Conservation (phyloP, 2,113 vertebrate genomes). For the Psilopsiagon aurifrons region DNA sequence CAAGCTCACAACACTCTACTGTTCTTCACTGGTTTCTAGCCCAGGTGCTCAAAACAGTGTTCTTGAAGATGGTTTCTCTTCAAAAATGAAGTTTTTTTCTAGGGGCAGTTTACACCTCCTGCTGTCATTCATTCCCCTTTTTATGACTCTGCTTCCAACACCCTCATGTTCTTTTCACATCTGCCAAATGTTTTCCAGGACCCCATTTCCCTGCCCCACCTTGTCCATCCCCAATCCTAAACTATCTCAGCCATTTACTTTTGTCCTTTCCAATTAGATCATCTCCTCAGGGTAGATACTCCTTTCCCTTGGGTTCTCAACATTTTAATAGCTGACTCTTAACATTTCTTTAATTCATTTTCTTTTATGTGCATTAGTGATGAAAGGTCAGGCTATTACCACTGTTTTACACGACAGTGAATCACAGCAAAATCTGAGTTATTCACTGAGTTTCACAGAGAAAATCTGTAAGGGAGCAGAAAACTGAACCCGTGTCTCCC, state of each 20-base stretch:
- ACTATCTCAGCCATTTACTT: constrained; percentile 13
- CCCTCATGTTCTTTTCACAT: not conserved
- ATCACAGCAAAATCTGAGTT: not conserved
- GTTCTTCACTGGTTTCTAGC: not conserved
- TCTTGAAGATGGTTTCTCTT: not conserved
- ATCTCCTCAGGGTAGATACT: not conserved
- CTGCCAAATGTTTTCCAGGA: not conserved
- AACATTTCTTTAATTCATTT: constrained; percentile 10
- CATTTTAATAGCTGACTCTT: not conserved
- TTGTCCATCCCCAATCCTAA: not conserved
- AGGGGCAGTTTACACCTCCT: not conserved
- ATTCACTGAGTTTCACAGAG: not conserved
- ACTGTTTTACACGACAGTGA: not conserved
- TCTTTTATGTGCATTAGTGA: not conserved
- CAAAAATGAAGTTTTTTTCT: not conserved
- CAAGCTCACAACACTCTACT: not conserved
- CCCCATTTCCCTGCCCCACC: not conserved
- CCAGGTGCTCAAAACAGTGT: not conserved
- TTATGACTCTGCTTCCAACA: not conserved
- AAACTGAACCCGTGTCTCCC: not conserved
- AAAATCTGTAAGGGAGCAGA: not conserved
- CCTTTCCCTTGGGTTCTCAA: not conserved
- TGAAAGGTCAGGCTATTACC: not conserved
- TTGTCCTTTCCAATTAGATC: not conserved
- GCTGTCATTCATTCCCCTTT: not conserved